These are phyloP conservation scores for Synergus gifuensis DNA, from an alignment of 2,888 invertebrate species.

Conservation along the genomic window DNA sequence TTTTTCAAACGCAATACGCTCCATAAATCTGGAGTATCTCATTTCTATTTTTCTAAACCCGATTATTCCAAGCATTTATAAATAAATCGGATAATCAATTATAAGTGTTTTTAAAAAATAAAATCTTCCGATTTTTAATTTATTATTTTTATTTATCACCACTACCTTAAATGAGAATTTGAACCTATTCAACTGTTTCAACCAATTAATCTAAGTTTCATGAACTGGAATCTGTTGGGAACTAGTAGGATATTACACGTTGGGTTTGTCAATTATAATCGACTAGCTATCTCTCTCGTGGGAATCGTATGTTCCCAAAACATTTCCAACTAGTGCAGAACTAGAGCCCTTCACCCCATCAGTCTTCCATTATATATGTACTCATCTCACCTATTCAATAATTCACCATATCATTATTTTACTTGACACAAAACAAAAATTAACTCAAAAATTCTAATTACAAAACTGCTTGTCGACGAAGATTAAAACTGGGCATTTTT, in stretches of 20 bases:
- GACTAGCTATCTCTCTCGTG: conserved; percentile 63
- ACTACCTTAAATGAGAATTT: neutral
- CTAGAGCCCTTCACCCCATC: conserved; percentile 1
- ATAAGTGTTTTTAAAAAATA: too few relatives aligned
- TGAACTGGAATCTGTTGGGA: conserved; percentile 37
- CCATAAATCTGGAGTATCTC: too few relatives aligned
- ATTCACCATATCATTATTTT: neutral
- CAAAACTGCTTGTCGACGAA: too few relatives aligned
- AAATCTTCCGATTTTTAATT: too few relatives aligned
- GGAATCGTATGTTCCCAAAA: conserved; percentile 59
- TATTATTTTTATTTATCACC: neutral
- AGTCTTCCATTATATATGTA: conserved; percentile 7
- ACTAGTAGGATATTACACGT: conserved; percentile 41
- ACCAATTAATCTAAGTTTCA: conserved; percentile 38
- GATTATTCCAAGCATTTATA: too few relatives aligned
- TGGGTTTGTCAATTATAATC: conserved; percentile 70
- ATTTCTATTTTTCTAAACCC: too few relatives aligned
- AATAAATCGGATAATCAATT: too few relatives aligned
- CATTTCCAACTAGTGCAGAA: conserved; percentile 56
- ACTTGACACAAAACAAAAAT: too few relatives aligned
- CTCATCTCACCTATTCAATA: neutral
- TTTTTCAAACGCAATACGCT: neutral
- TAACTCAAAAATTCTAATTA: too few relatives aligned
- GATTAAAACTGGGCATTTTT: too few relatives aligned
- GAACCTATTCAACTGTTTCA: neutral